A percentile compares a stretch with the other conserved stretches of the same genome.
Evolutionary conservation across 2,113 vertebrate species (phyloP).

Genomic region (Zosterops hypoxanthus): DNA sequence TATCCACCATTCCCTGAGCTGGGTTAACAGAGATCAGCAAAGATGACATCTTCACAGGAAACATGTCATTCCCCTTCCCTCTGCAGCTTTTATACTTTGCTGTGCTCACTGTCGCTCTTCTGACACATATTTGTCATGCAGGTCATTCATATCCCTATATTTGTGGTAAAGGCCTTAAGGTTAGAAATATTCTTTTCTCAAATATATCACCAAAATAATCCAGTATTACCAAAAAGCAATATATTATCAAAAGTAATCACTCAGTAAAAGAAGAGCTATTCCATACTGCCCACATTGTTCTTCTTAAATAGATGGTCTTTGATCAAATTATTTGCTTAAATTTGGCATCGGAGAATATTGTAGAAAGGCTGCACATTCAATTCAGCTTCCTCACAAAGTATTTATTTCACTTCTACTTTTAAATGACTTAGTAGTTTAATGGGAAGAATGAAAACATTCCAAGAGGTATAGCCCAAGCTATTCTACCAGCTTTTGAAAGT

Average conservation of each 20-base stretch:
- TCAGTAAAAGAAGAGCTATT: background rate
- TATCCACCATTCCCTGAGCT: background rate
- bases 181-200: background rate
- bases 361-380: background rate
- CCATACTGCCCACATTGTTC: background rate
- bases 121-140: background rate
- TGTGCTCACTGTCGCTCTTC: background rate
- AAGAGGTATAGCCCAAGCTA: background rate
- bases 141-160: background rate
- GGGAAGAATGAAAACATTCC: background rate
- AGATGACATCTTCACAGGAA: background rate
- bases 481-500: background rate
- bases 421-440: background rate
- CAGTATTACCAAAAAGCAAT: no score
- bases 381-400: background rate
- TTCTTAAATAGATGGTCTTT: background rate
- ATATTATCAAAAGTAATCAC: background rate
- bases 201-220: background rate
- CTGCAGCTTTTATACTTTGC: background rate
- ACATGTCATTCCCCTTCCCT: fast-evolving
- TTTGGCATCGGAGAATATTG: background rate
- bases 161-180: background rate
- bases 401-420: background rate
- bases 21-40: background rate
- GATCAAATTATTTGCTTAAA: background rate